Base-by-base conservation (phyloP, 2,113 vertebrate species). In the Guaruba guarouba region DNA sequence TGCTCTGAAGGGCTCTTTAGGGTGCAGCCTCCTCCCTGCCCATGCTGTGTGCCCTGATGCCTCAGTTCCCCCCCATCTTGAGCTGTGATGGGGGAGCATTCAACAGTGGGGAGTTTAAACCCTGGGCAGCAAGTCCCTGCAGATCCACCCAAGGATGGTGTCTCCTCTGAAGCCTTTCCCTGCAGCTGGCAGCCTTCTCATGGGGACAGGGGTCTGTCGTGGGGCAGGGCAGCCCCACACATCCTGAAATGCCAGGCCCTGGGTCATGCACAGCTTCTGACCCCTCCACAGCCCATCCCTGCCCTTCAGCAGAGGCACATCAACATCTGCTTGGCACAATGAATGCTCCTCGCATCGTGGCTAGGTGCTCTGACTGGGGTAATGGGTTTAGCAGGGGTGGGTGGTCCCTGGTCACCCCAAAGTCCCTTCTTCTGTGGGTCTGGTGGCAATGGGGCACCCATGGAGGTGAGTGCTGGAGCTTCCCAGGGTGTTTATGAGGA, bases 261-360 rank as follows among this genome's bases (percentile, higher is more conserved):
- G 16, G 35, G 35, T 55, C 18, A 2, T 2, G 28, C 20, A 3
- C 10, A 9, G 43, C 55, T 59, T 44, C 59, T 24, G 4, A 12
- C 16, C 24, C 52, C 10, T 18, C 3, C 13, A 2, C 46, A 66
- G 76, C 28, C 1, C 59, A 25, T 33, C 78, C n/a, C 52, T 66
- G 35, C 76, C 76, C 0, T 1, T 46, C 16, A 27, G 35, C 76
- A 70, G 68, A n/a, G 64, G 27, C 24, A 0, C 0, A 0, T 51
- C 44, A 64, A 25, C 18, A 11, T 14, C 33, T 35, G 22, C 62
- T 84, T 43, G 91, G 35, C 84, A 55, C 73, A 46, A 19, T 46
- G 54, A 84, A 67, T 33, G 46, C 33, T 41, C 57, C 41, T 48
- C 2, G 2, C 6, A 4, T 46, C 25, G 39, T 76, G 48, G 33